Evolutionary conservation across 2,113 vertebrate genomes (phyloP), one percentile per base, ranked within the genome.

Genomic region (Apistogramma diplotaenia): DNA sequence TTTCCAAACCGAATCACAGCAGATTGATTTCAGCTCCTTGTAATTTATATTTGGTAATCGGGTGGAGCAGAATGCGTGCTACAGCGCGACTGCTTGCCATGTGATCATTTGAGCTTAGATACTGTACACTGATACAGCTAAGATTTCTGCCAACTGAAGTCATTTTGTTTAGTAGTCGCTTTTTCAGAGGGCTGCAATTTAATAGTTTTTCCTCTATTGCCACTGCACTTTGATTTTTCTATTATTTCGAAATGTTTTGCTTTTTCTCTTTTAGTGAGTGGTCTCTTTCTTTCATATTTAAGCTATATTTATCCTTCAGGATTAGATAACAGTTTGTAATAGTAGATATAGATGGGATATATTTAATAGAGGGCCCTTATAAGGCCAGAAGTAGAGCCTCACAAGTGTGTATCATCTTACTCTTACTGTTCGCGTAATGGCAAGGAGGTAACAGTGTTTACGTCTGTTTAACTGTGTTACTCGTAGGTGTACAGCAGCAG

Each of bases 361-460:
- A 58, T 53, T 76, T 25, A 84, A 57, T 5, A 25, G 33, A 40
- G 29, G 74, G n/a, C 46, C 86, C 74, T 65, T 90, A 81, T 82
- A 85, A 80, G 83, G 86, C 59, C 60, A 35, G 27, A 43, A 81
- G 21, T 51, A 27, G 8, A 19, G 12, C 79, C 25, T 31, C 55
- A 46, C 37, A 11, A 31, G 62, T 58, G 56, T 65, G 65, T 56
- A 23, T 82, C 78, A 70, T 78, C 55, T 81, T 71, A 62, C 25
- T 81, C 76, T 59, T 19, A 61, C 76, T 59, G 79, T 78, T 85
- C 78, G 67, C 73, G 57, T 60, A 40, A 56, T 59, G 35, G 59
- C 55, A 37, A 19, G 15, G 56, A 16, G 49, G 25, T 27, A 10
- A 35, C 0, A 40, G 49, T 54, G 9, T 82, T 58, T 81, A 13